Base-by-base conservation (phyloP, 2,113 vertebrate species). In the Pithys albifrons region DNA sequence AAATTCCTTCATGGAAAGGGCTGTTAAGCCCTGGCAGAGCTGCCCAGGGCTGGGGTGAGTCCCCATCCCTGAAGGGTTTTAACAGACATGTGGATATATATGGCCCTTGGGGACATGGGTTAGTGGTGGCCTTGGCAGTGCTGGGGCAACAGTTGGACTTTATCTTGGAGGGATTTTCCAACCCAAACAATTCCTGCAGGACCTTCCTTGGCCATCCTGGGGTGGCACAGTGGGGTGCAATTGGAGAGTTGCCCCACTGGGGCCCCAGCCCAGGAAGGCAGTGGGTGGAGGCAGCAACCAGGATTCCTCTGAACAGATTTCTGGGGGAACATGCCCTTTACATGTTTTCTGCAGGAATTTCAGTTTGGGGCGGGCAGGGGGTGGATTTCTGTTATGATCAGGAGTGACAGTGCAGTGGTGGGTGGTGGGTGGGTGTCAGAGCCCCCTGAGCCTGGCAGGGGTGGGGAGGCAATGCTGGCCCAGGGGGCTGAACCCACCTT, bases 171-270 rank as follows among this genome's bases (percentile, higher is more conserved):
- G 39, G 14, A 23, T 28, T 46, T 52, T 51, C 73, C 37, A 24
- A 6, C 3, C 33, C 4, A 2, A 45, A 3, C 27, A 23, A 33
- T 52, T n/a, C 31, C 51, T 35, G 52, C 80, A 22, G 80, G 31
- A n/a, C 3, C n/a, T 20, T 20, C 31, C 28, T 12, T 1, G 10
- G 31, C 39, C 41, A 27, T 27, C 16, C 57, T 1, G 4, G 35
- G 41, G 58, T 29, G 25, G 16, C 80, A 4, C 61, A 27, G 31
- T 1, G 46, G 51, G 48, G 9, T 14, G 7, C 1, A 1, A 20
- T 4, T 2, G 5, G 48, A 57, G 41, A 25, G 45, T 4, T 19
- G n/a, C 12, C 48, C 13, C 35, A 1, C 0, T 1, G 2, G 29
- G 52, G 19, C 39, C 35, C 14, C 14, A 29, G 22, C 71, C 10